Conservation (phyloP, 1,140 invertebrate genomes). For the Sycobia sp. region DNA sequence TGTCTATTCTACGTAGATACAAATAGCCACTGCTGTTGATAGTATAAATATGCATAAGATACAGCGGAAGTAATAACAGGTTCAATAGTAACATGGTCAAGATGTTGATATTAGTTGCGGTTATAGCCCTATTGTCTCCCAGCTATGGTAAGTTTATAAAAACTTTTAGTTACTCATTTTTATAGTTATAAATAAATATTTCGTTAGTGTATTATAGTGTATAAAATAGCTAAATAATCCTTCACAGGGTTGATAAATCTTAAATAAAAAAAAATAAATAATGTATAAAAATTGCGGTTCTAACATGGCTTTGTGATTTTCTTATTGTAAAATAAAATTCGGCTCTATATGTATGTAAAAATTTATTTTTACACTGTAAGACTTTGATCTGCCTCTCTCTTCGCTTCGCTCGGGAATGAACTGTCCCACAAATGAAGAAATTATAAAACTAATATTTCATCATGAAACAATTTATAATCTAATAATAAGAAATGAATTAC, state of each 20-base stretch:
- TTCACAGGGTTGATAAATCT: not conserved
- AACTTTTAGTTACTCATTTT: not conserved
- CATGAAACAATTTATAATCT: too few relatives aligned
- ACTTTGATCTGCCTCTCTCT: too few relatives aligned
- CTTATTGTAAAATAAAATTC: not conserved
- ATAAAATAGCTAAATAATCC: not conserved
- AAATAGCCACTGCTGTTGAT: not conserved
- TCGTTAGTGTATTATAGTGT: not conserved
- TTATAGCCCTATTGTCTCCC: not conserved
- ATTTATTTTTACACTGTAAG: too few relatives aligned
- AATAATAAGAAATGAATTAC: too few relatives aligned
- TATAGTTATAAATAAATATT: not conserved
- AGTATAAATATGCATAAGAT: conserved; percentile 17
- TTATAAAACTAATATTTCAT: too few relatives aligned
- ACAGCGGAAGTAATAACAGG: not conserved
- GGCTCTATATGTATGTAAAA: too few relatives aligned
- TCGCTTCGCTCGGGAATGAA: too few relatives aligned
- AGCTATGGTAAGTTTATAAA: conserved; percentile 2
- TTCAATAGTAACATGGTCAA: conserved; percentile 5
- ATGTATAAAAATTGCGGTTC: not conserved
- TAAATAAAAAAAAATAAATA: not conserved
- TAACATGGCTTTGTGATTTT: not conserved
- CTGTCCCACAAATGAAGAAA: too few relatives aligned
- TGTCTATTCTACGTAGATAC: not conserved
- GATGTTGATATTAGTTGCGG: conserved; percentile 8